Percentiles rank a stretch among this genome's conserved stretches.
These are phyloP conservation scores for Apostichopus leukothele DNA, from an alignment of 53 echinoderm and acorn worm genomes.

Conservation along the genomic window DNA sequence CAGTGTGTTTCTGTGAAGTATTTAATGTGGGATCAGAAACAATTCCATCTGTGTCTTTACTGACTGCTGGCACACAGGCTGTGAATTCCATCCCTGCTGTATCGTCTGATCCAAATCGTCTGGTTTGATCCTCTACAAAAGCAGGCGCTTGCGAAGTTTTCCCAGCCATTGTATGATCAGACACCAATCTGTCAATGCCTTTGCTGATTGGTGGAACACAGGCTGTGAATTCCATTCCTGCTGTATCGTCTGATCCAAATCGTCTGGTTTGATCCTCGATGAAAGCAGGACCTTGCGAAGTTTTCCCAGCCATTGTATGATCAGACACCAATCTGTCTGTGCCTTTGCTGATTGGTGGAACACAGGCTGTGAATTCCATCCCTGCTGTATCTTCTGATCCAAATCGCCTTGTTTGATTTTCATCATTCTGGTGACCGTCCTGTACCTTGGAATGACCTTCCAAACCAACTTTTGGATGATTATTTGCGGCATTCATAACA, in stretches of 20 bases:
- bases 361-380: slow-evolving; percentile 61
- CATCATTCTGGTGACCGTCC: background rate
- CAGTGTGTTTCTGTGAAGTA: too few species aligned
- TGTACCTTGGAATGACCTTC: too few species aligned
- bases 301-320: too few species aligned
- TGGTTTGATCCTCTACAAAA: slow-evolving; percentile 19
- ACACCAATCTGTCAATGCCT: too few species aligned
- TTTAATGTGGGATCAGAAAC: background rate
- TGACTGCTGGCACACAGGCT: background rate
- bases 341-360: slow-evolving; percentile 1
- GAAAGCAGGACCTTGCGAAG: too few species aligned
- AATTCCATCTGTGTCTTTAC: background rate
- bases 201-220: background rate
- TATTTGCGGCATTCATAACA: background rate
- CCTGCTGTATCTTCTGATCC: slow-evolving; percentile 39
- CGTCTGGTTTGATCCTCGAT: slow-evolving; percentile 45
- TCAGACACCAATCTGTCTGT: too few species aligned
- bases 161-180: too few species aligned
- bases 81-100: slow-evolving; percentile 55
- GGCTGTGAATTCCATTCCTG: slow-evolving; percentile 9
- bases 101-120: slow-evolving; percentile 45
- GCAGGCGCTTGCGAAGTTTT: too few species aligned
- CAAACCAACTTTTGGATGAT: background rate
- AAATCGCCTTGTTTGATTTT: slow-evolving; percentile 57
- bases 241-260: slow-evolving; percentile 32